Base-by-base conservation (phyloP, 1,140 invertebrate genomes). In the Drosophila funebris region DNA sequence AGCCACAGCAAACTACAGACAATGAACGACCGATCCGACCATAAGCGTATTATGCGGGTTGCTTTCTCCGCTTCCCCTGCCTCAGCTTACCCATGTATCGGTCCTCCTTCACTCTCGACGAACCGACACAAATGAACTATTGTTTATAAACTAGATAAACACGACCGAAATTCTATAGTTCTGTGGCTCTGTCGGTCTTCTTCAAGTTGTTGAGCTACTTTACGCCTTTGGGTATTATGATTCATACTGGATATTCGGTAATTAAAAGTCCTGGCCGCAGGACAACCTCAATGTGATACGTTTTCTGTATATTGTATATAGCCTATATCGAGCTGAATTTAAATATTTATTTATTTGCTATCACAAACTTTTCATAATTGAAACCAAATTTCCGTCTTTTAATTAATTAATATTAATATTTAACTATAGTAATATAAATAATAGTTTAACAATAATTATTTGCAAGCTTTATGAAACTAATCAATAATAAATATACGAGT, bases 31-130 rank as follows among this genome's bases (percentile, higher is more conserved):
- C 37, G 56, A 68, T 64, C 67, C 68, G 46, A 46, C 52, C 67
- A 71, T 75, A 75, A 75, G 71, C 66, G 58, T 72, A 78, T 82
- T 88, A 88, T 87, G 83, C 83, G 78, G 83, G 81, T 64, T 71
- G 64, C 46, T 63, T 68, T 60, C 46, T 64, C 22, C 33, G 11
- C 9, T 24, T 20, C 7, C 36, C 27, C 48, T 11, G 22, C 37
- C 39, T 13, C 6, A 14, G 13, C 24, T 50, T 3, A 50, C 48
- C 29, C 24, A 39, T 16, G 41, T 24, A 60, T 18, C 20, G n/a
- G n/a, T 48, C 13, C 7, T 60, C 37, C 27, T 27, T n/a, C 9
- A n/a, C 36, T 31, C 27, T 48, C 44, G 7, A 14, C 44, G n/a
- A 48, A 48, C 58, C 36, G 37, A 73, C 63, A 70, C 63, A 84